These are phyloP conservation scores for Sardina pilchardus DNA, from an alignment of 2,113 vertebrate species.

Conservation along the genomic window DNA sequence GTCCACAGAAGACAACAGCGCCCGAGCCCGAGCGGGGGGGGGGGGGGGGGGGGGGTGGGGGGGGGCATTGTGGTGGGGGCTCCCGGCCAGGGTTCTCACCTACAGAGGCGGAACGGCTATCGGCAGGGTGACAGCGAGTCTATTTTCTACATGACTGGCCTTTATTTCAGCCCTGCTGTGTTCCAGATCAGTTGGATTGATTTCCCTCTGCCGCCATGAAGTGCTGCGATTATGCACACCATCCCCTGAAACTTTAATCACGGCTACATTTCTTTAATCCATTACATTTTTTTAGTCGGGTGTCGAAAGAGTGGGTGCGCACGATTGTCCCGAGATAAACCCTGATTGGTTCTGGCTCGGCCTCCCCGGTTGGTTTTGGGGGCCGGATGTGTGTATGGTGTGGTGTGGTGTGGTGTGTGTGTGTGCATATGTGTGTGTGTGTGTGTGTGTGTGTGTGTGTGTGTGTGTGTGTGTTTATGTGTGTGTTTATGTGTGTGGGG, in stretches of 20 bases:
- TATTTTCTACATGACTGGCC: conserved; percentile 86
- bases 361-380: background rate
- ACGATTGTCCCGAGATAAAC: conserved; percentile 46
- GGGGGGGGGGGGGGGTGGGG: conserved; percentile 30
- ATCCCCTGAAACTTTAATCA: conserved; percentile 53
- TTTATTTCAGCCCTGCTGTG: conserved; percentile 78
- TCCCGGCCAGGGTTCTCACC: conserved; percentile 67
- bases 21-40: no score
- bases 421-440: no score
- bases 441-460: no score
- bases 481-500: no score
- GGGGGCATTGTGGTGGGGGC: conserved; percentile 22
- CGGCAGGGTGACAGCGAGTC: conserved; percentile 71
- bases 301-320: conserved; percentile 23
- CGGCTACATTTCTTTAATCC: conserved; percentile 51
- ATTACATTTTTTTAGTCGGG: conserved; percentile 44
- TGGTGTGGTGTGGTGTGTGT: no score
- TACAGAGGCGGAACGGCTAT: conserved; percentile 66
- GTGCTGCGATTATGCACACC: conserved; percentile 54
- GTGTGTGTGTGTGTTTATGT: no score
- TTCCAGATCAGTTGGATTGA: conserved; percentile 80
- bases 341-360: conserved; percentile 18
- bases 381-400: no score
- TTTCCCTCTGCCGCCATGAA: conserved; percentile 58
- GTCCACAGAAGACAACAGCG: conserved; percentile 31